These are phyloP conservation scores for Calameuta filiformis DNA, from an alignment of 2,888 invertebrate genomes.

Conservation along the genomic window DNA sequence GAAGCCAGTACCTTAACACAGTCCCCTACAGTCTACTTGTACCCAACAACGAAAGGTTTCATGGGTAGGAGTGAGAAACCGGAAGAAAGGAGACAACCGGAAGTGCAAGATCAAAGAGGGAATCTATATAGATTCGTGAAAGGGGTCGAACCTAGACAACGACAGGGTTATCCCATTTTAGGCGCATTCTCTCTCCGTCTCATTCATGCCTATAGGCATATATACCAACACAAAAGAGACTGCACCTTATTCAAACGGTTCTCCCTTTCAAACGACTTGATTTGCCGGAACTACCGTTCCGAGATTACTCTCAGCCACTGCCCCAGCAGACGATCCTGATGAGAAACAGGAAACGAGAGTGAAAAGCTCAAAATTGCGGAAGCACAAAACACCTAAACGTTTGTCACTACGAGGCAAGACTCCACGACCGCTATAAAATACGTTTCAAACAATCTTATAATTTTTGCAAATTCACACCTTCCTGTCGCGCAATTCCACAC, in stretches of 20 bases:
- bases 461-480: not conserved
- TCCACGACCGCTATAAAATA: not conserved
- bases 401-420: not conserved
- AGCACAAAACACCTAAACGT: not conserved
- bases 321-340: not conserved
- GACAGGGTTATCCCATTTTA: conserved; percentile 29
- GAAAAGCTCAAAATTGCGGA: not conserved
- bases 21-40: too few relatives aligned
- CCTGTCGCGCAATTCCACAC: not conserved
- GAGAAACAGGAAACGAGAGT: not conserved
- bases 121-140: conserved; percentile 12
- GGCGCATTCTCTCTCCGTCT: conserved; percentile 35
- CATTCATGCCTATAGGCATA: conserved; percentile 19
- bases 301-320: not conserved
- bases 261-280: conserved; percentile 24
- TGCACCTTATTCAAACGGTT: conserved; percentile 32
- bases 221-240: conserved; percentile 24
- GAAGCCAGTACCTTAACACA: too few relatives aligned
- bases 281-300: not conserved
- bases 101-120: not conserved
- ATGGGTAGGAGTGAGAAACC: not conserved
- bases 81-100: not conserved
- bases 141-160: conserved; percentile 24
- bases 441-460: not conserved
- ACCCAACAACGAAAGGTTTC: not conserved